Percentiles rank a stretch among this genome's conserved stretches.
Evolutionary conservation across 2,797 vertebrate species (phyloP).

Genomic region (Myiotriccus ornatus): DNA sequence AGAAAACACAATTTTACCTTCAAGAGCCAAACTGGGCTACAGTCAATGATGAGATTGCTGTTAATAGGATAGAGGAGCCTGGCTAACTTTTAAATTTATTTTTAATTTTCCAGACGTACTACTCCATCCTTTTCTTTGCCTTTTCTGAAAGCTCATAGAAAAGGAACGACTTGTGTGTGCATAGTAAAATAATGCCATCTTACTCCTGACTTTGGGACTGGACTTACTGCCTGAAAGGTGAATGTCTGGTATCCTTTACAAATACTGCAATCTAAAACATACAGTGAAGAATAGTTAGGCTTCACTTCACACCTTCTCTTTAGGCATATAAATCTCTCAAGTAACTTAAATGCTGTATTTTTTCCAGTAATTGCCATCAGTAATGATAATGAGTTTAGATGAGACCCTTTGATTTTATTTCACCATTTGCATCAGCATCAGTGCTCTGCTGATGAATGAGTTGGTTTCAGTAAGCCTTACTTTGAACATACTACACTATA

Average conservation of each 20-base stretch:
- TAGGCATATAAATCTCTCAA: neutral
- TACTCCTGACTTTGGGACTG: neutral
- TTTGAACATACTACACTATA: neutral
- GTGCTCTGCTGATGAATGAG: neutral
- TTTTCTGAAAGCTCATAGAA: neutral
- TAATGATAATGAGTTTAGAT: neutral
- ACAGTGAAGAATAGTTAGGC: neutral
- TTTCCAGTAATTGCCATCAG: neutral
- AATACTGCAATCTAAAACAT: neutral
- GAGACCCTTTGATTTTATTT: neutral
- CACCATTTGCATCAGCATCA: neutral
- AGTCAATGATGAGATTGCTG: neutral
- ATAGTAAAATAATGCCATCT: neutral
- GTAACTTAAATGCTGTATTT: neutral
- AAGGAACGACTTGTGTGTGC: accelerated
- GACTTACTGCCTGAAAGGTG: neutral
- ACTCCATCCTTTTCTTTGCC: neutral
- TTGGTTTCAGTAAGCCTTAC: neutral
- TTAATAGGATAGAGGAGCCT: neutral
- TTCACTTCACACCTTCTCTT: neutral
- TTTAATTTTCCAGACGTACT: neutral
- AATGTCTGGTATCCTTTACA: neutral
- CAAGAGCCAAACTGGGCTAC: neutral
- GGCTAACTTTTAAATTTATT: neutral
- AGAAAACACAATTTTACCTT: slow-evolving; percentile 23